Base-by-base conservation (phyloP, 2,888 invertebrate species). In the Schrankia costaestrigalis region DNA sequence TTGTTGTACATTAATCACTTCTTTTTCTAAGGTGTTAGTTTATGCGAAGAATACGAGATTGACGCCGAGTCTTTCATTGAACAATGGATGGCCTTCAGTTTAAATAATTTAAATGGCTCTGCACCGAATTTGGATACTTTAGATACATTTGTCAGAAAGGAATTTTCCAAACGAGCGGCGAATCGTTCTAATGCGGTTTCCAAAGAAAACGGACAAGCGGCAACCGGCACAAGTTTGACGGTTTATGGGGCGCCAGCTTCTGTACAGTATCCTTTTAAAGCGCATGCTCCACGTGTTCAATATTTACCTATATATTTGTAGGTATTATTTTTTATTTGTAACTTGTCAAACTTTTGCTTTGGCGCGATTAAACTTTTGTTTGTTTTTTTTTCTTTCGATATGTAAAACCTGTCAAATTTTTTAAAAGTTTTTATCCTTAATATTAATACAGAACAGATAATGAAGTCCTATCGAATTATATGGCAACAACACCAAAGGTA, bases 71-170 rank as follows among this genome's bases (percentile, higher is more conserved):
- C 91, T 59, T 91, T 95, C 54, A 93, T 91, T 31, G 92, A 93
- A 67, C 90, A 91, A 84, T 95, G 95, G 95, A 90, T 93, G 82
- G 94, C 95, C 11, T 95, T 91, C 71, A 91, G 92, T 56, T 82
- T 92, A 35, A 92, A 93, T 17, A 80, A 91, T 64, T 76, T 91
- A 46, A 87, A 89, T 51, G 91, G 91, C 18, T 89, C 89, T 0
- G 81, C 90, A 17, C 92, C 94, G 12, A 90, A 89, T 30, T 45
- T 90, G 15, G 90, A 90, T 10, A 78, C 87, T 62, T 81, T 95
- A 28, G 82, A 87, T 41, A 78, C 89, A 60, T 89, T 93, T 71
- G 93, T 91, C 58, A 89, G 92, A 56, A 92, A 91, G 82, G 91
- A 91, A 75, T 89, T 91, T 63, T 79, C 82, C 56, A 90, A 90